Conservation (phyloP, 2,797 vertebrate genomes). For the Sebastes kiyomatsui region DNA sequence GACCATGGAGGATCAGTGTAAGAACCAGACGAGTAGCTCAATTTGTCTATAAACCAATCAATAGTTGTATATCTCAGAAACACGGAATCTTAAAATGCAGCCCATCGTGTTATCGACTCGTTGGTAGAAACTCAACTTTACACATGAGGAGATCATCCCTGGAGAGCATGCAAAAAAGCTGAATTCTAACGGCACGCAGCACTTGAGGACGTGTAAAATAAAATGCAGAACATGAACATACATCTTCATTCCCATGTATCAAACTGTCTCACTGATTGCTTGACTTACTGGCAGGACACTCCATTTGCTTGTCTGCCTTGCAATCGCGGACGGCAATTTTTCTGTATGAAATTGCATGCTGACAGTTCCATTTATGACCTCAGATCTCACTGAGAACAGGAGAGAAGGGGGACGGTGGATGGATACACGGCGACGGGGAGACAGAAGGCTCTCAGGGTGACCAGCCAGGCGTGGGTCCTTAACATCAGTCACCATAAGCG, state of each 20-base stretch:
- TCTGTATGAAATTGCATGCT: conserved; percentile 33
- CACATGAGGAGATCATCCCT: neutral
- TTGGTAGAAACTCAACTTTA: conserved; percentile 8
- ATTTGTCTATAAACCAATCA: conserved; percentile 28
- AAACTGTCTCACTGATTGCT: neutral
- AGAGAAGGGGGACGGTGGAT: neutral
- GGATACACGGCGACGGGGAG: neutral
- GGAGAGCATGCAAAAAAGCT: neutral
- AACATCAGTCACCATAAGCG: conserved; percentile 57
- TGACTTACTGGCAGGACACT: neutral
- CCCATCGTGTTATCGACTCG: neutral
- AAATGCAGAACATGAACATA: neutral
- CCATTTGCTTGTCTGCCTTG: conserved; percentile 27
- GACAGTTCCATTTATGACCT: conserved; percentile 54
- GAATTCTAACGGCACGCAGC: neutral
- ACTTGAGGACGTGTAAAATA: neutral
- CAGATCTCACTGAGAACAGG: conserved; percentile 2
- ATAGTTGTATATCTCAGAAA: neutral
- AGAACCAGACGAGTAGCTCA: neutral
- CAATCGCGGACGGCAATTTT: neutral
- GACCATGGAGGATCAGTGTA: neutral
- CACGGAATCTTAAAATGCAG: neutral
- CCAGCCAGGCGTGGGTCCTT: conserved; percentile 42
- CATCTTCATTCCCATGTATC: neutral
- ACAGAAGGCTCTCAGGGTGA: conserved; percentile 31